phyloP scores from a whole-genome alignment of 1,140 invertebrate genomes.

The Galleria mellonella region DNA sequence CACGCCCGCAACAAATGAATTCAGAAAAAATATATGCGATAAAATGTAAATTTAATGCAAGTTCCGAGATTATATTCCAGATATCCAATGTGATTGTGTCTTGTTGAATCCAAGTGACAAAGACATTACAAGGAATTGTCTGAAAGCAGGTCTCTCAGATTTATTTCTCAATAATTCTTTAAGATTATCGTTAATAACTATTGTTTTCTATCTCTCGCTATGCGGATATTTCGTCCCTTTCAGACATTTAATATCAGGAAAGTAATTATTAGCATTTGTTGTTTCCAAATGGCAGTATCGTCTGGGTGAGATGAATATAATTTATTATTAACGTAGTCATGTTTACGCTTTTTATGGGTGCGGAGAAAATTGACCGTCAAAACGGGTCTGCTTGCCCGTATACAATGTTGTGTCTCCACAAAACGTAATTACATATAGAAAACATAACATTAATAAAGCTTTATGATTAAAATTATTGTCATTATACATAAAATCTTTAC shows the following conservation, averaged over 20 bases:
- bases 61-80: conserved; percentile 1
- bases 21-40: conserved; percentile 2
- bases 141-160: conserved; percentile 18
- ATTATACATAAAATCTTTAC: background rate
- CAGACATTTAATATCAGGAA: conserved; percentile 30
- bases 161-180: conserved; percentile 34
- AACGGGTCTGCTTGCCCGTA: conserved; percentile 19
- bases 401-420: conserved; percentile 30
- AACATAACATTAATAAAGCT: background rate
- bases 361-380: conserved; percentile 49
- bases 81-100: conserved; percentile 1
- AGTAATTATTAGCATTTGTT: conserved; percentile 46
- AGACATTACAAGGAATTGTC: background rate
- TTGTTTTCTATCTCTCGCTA: conserved; percentile 19
- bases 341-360: conserved; percentile 43
- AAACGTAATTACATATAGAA: conserved; percentile 19
- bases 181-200: conserved; percentile 25
- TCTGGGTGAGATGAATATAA: conserved; percentile 34
- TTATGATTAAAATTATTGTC: background rate
- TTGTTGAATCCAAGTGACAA: too few species aligned
- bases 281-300: conserved; percentile 36
- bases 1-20: too few species aligned
- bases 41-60: conserved; percentile 15
- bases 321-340: conserved; percentile 55
- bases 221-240: conserved; percentile 11